Evolutionary conservation across 2,888 invertebrate genomes (phyloP), one percentile per base, ranked within the genome.

Genomic region (Drosophila borborema): DNA sequence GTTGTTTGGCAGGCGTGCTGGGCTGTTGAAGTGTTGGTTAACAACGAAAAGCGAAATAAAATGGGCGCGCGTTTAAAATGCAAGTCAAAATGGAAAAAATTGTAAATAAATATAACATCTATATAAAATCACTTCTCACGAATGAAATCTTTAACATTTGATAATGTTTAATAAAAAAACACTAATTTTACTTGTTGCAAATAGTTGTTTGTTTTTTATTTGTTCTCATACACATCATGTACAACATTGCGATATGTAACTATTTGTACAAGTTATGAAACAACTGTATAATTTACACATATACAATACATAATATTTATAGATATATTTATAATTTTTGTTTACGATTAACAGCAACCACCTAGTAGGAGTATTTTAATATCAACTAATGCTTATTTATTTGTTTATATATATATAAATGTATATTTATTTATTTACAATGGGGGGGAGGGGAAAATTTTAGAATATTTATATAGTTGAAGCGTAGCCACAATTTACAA

Each of bases 321-420:
- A 49, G 28, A 53, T 67, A 60, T 56, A 54, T 65, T 23, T 64
- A 49, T 54, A 40, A 69, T 74, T 49, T 41, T 51, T 73, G 51
- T 64, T 74, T 71, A 81, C 31, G 64, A 76, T 77, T 82, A 85
- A 84, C 82, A 85, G 87, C 85, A 86, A 84, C 84, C 84, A 84
- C 86, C 86, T 86, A 79, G 36, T 84, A 81, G 86, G 86, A 84
- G 84, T 84, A 86, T 81, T 83, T 69, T 18, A 70, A 56, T 63
- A 64, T 63, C 51, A 63, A 63, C 64, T 74, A 74, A 74, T 41
- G 18, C 18, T 28, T 73, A 69, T 41, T 43, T 38, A 43, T 64
- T 38, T 70, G 28, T 28, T 28, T 28, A 28, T 28, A 53, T n/a
- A 8, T 63, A n/a, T 62, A 64, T 45, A 49, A 2, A 10, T 51